Base-by-base conservation (phyloP, 2,888 invertebrate species). In the Xestia xanthographa region DNA sequence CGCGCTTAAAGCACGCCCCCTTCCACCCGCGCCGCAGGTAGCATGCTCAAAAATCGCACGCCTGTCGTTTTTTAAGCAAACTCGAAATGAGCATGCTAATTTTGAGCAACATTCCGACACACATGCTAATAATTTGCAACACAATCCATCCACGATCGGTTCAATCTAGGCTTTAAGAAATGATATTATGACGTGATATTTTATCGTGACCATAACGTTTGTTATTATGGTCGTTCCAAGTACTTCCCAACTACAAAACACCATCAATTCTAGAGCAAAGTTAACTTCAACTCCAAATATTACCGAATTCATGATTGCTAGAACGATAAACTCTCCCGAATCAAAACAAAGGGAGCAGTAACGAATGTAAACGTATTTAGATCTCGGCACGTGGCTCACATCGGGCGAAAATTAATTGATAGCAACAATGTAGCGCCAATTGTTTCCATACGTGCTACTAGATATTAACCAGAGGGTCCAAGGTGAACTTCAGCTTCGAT, bases 401-500 rank as follows among this genome's bases (percentile, higher is more conserved):
- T 69, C 63, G 43, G 66, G 56, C 60, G 48, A 71, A 84, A 84
- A 68, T 69, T 56, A 34, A 84, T 72, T 69, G 79, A 84, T 82
- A 68, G 72, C 85, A 75, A 87, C 86, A 77, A 76, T 78, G 75
- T 85, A 65, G 34, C 45, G 56, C 38, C 72, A 77, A 82, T 79
- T 82, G 76, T 75, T 87, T 66, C 48, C 43, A 69, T 79, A 66
- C 77, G 60, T 45, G 38, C 67, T 41, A 60, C 45, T 26, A 83
- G 65, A 75, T 79, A 84, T 22, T 43, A 60, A 72, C 45, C 63
- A 73, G 69, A 77, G 56, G 74, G 68, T 82, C 60, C 53, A 84
- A 83, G 83, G 83, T 84, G 72, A 86, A 74, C 58, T 86, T 72
- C 11, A 63, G 62, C 38, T 62, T 50, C 66, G 86, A 86, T 84